Conservation (phyloP, 2,888 invertebrate species). For the Andricus curvator region DNA sequence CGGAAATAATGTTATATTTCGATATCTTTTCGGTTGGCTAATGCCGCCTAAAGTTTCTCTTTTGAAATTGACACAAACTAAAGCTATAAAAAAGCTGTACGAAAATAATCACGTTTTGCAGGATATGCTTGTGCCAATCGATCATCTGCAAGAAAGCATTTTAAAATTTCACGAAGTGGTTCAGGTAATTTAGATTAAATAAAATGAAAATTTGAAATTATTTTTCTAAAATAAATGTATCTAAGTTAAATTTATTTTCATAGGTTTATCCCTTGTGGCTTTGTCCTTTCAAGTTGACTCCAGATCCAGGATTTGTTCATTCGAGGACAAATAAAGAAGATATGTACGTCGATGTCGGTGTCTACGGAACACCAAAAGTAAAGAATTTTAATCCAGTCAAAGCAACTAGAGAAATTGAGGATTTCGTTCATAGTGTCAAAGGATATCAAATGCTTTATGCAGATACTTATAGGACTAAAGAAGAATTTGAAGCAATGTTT, state of each 20-base stretch:
- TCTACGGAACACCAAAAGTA: conserved; percentile 87
- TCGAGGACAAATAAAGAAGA: conserved; percentile 77
- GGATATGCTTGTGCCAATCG: conserved; percentile 89
- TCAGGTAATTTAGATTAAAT: conserved; percentile 77
- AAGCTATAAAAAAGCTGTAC: conserved; percentile 85
- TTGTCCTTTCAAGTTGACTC: conserved; percentile 87
- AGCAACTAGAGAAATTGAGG: conserved; percentile 85
- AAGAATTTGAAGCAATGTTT: conserved; percentile 90
- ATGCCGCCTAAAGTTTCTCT: conserved; percentile 91
- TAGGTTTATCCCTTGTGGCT: conserved; percentile 91
- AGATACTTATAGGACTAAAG: conserved; percentile 86
- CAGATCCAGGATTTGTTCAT: conserved; percentile 86
- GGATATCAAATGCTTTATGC: conserved; percentile 93
- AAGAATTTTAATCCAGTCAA: conserved; percentile 82
- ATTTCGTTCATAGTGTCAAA: conserved; percentile 83
- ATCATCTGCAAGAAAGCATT: conserved; percentile 82
- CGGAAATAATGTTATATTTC: conserved; percentile 87
- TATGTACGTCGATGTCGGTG: conserved; percentile 90
- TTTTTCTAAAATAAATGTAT: no score
- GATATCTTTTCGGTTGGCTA: conserved; percentile 88
- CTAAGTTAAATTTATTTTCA: conserved; percentile 48
- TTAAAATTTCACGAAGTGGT: conserved; percentile 84
- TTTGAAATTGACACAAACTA: conserved; percentile 88
- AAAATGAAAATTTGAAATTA: no score
- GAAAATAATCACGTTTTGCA: conserved; percentile 89